Percentiles rank a stretch among this genome's conserved stretches.
Evolutionary conservation across 2,797 vertebrate species (phyloP).

Genomic region (Pelobates cultripes): DNA sequence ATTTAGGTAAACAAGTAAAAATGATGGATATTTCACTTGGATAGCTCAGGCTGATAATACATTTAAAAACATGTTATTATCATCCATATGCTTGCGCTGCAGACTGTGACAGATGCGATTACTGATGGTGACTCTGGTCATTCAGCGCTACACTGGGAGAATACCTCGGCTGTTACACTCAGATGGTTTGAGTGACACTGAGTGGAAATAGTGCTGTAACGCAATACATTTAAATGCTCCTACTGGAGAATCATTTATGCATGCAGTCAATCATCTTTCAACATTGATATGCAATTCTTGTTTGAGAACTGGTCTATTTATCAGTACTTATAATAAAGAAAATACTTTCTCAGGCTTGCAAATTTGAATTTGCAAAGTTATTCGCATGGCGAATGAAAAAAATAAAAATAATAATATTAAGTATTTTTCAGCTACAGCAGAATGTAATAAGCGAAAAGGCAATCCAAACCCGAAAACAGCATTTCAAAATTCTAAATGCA

Average conservation of each 20-base stretch:
- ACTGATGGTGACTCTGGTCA: constrained; percentile 8
- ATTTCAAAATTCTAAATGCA: background rate
- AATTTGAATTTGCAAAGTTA: constrained; percentile 44
- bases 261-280: constrained; percentile 37
- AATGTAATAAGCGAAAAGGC: background rate
- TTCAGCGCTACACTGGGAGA: constrained; percentile 7
- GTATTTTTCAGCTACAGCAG: background rate
- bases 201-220: constrained; percentile 7
- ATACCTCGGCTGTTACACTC: constrained; percentile 19
- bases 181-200: constrained; percentile 29
- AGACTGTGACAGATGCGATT: constrained; percentile 33
- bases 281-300: constrained; percentile 34
- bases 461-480: too few species aligned
- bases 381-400: background rate
- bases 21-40: constrained; percentile 1
- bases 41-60: background rate
- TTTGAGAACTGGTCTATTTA: constrained; percentile 32
- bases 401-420: background rate
- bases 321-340: constrained; percentile 40
- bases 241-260: constrained; percentile 35
- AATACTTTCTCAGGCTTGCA: constrained; percentile 30
- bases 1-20: constrained; percentile 2
- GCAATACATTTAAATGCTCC: constrained; percentile 21
- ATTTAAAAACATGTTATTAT: constrained; percentile 13
- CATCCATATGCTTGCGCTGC: background rate